Evolutionary conservation across 2,888 invertebrate species (phyloP), one percentile per base, ranked within the genome.

Genomic region (Acrobasis repandana): DNA sequence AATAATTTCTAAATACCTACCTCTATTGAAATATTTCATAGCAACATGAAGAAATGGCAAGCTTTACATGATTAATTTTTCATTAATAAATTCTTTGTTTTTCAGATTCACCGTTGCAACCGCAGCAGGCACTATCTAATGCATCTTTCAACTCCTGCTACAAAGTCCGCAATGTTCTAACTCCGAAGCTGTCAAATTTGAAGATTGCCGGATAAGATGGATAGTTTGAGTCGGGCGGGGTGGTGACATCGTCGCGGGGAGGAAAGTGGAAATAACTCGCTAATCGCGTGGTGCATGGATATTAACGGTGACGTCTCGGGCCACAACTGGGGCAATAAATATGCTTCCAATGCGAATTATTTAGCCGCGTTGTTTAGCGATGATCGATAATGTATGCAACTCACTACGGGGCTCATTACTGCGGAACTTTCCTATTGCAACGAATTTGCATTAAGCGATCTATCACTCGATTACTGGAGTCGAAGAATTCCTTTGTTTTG

Each of bases 241-340:
- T 72, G 80, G 84, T 77, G 84, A 81, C 80, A 80, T 80, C 81
- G 84, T 74, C 71, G 73, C 69, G 68, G 72, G 72, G 72, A 65
- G 65, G 72, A 66, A 68, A 68, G 72, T 65, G 65, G 72, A 66
- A 68, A 68, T 70, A 71, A 72, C 74, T 74, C 75, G 72, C 77
- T 76, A 80, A 83, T 86, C 83, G 87, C 87, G 83, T 86, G 87
- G 82, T 72, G 75, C 73, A 69, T 71, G 71, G 70, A 76, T 78
- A 86, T 88, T 83, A 87, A 74, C 74, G 73, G 80, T 83, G 85
- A 85, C 81, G 80, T 86, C 85, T 69, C 74, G 70, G 69, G 77
- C 85, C 86, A 73, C 68, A 76, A 80, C 78, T 71, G 71, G 73
- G 75, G 70, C 77, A 77, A 82, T 83, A 86, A 88, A 85, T 84